phyloP scores from a whole-genome alignment of 2,888 invertebrate genomes.

The Ariolimax columbianus region DNA sequence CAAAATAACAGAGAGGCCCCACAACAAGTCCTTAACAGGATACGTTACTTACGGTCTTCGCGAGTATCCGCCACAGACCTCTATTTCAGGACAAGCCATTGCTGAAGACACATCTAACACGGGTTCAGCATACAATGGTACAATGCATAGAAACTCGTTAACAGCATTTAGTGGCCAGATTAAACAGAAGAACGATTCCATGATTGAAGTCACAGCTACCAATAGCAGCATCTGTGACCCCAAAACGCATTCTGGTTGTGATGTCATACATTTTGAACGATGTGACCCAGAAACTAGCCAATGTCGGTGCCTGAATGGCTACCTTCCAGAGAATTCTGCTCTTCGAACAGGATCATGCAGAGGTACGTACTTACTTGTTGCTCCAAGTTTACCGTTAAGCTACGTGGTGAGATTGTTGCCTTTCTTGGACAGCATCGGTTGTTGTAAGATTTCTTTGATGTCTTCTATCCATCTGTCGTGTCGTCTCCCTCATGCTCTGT shows the following conservation, averaged over 20 bases:
- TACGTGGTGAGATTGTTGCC: no score
- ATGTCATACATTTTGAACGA: conserved; percentile 54
- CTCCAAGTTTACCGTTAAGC: no score
- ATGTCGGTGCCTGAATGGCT: conserved; percentile 56
- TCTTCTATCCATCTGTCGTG: no score
- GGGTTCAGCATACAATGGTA: no score
- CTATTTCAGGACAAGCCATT: no score
- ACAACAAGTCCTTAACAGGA: background rate
- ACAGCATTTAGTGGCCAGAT: background rate
- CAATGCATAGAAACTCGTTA: background rate
- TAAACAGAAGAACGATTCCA: background rate
- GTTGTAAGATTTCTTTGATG: no score
- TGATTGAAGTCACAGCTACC: background rate
- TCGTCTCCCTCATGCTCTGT: no score
- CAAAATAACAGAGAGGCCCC: background rate
- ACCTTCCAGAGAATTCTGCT: conserved; percentile 24
- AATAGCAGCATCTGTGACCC: conserved; percentile 50
- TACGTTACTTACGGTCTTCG: background rate
- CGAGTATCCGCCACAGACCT: no score
- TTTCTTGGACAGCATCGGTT: no score
- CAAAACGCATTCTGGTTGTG: conserved; percentile 54
- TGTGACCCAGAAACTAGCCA: conserved; percentile 49
- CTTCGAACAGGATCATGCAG: conserved; percentile 1
- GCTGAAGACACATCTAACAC: background rate
- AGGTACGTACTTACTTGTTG: conserved; percentile 12